phyloP scores from a whole-genome alignment of 2,113 vertebrate species.

The Oryzias woworae region DNA sequence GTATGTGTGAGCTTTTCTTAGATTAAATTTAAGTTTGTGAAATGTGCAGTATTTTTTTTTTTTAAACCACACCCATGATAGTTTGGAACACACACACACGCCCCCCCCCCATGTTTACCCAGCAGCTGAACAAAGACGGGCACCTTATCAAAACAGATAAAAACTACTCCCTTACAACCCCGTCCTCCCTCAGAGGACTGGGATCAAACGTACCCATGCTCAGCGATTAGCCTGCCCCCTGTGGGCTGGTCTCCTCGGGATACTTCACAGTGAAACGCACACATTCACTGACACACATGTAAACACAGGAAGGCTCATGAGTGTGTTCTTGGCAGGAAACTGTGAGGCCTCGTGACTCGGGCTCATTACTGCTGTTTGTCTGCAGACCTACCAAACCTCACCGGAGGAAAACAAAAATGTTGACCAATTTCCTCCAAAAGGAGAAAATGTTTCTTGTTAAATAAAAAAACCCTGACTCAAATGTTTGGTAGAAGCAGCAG shows the following conservation, averaged over 20 bases:
- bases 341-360: conserved; percentile 12
- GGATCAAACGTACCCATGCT: conserved; percentile 38
- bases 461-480: no score
- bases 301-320: conserved; percentile 59
- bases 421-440: no score
- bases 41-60: no score
- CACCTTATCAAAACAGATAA: neutral
- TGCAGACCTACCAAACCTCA: no score
- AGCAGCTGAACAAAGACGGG: neutral
- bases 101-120: no score
- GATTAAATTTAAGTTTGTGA: no score
- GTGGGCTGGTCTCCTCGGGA: conserved; percentile 26
- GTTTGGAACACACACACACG: no score
- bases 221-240: conserved; percentile 36
- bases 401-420: no score
- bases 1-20: no score
- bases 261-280: neutral
- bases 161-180: conserved; percentile 1
- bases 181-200: conserved; percentile 9
- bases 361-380: conserved; percentile 14
- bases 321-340: conserved; percentile 48
- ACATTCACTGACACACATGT: conserved; percentile 20
- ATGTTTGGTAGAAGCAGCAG: no score
- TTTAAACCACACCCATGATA: no score
- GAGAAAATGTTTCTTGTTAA: no score